A percentile compares a stretch with the other conserved stretches of the same genome.
Conservation (phyloP, 2,797 vertebrate genomes). For the Streptopelia turtur region DNA sequence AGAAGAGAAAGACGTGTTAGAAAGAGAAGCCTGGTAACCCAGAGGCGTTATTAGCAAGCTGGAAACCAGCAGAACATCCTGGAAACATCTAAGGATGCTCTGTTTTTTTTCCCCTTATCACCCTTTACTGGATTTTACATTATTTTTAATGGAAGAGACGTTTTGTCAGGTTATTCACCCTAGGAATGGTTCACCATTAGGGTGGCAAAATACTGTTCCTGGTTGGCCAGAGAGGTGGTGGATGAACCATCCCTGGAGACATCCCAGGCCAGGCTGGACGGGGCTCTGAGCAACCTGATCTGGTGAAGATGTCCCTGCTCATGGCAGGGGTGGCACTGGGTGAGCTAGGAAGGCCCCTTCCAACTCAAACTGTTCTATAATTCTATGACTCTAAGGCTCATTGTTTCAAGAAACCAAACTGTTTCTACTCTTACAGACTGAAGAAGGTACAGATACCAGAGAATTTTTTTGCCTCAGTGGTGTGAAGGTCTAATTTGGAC, state of each 20-base stretch:
- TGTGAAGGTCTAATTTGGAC: background rate
- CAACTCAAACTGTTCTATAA: too few species aligned
- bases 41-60: background rate
- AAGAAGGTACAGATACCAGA: background rate
- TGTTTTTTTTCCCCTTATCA: background rate
- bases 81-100: background rate
- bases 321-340: too few species aligned
- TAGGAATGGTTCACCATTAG: too few species aligned
- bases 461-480: background rate
- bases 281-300: too few species aligned
- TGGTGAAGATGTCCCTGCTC: too few species aligned
- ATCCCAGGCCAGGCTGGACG: too few species aligned
- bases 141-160: background rate
- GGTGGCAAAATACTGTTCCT: too few species aligned
- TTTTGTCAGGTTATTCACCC: background rate
- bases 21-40: background rate
- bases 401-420: background rate
- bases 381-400: background rate
- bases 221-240: too few species aligned
- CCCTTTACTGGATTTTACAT: background rate
- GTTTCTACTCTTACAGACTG: background rate
- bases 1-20: background rate
- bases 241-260: too few species aligned
- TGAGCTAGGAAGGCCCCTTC: too few species aligned
- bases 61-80: background rate